Conservation (phyloP, 2,888 invertebrate species). For the Sinopyrophorus schimmeli region DNA sequence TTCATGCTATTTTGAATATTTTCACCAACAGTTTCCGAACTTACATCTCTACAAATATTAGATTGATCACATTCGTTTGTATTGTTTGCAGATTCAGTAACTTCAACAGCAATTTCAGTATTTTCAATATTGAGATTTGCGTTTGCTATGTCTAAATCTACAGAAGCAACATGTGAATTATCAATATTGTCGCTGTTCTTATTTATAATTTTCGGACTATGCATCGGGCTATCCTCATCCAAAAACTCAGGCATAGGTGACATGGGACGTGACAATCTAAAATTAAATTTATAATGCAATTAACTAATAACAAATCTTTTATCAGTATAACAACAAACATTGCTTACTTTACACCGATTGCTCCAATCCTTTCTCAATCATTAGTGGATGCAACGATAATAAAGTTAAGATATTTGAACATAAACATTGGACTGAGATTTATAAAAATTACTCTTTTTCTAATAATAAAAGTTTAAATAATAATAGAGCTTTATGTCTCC, state of each 20-base stretch:
- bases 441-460: slow-evolving; percentile 86
- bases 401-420: slow-evolving; percentile 86
- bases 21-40: slow-evolving; percentile 65
- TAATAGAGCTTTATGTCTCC: slow-evolving; percentile 89
- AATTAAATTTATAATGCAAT: slow-evolving; percentile 32
- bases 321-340: background rate
- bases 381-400: slow-evolving; percentile 86
- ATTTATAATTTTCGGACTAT: slow-evolving; percentile 38
- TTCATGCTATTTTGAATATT: slow-evolving; percentile 64
- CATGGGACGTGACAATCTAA: slow-evolving; percentile 69
- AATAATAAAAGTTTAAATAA: slow-evolving; percentile 91
- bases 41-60: slow-evolving; percentile 71
- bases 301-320: background rate
- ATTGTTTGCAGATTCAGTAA: slow-evolving; percentile 52
- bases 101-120: slow-evolving; percentile 49
- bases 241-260: slow-evolving; percentile 71
- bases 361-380: slow-evolving; percentile 81
- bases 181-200: slow-evolving; percentile 8
- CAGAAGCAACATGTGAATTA: slow-evolving; percentile 12
- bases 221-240: slow-evolving; percentile 54
- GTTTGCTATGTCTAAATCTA: slow-evolving; percentile 30
- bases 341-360: slow-evolving; percentile 75
- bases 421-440: slow-evolving; percentile 87
- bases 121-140: slow-evolving; percentile 46
- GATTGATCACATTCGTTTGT: slow-evolving; percentile 49